Conservation (phyloP, 1,140 invertebrate species). For the Popillia japonica region DNA sequence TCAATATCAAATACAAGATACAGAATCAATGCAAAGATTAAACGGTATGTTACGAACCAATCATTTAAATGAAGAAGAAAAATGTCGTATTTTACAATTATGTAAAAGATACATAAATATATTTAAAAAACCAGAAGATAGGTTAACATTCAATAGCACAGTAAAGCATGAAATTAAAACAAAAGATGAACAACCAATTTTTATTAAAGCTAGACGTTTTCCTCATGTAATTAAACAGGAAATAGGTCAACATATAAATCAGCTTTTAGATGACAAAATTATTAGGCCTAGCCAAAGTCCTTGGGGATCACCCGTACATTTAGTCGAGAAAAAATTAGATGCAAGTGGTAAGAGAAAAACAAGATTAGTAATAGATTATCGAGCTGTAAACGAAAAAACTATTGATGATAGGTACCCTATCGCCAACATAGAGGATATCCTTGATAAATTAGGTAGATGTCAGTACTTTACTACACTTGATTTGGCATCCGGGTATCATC, state of each 20-base stretch:
- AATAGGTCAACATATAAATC: conserved; percentile 2
- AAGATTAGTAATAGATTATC: conserved; percentile 56
- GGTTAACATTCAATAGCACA: conserved; percentile 9
- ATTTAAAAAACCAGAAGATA: conserved; percentile 14
- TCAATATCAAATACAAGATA: conserved; percentile 14
- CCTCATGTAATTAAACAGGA: conserved; percentile 5
- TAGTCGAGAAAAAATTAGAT: conserved; percentile 41
- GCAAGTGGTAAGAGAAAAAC: conserved; percentile 52
- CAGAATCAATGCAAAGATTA: background rate
- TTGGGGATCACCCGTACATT: conserved; percentile 34
- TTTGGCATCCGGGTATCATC: conserved; percentile 30
- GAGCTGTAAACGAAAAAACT: conserved; percentile 55
- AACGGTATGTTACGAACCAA: background rate
- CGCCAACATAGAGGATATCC: conserved; percentile 57
- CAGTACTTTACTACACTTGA: conserved; percentile 32
- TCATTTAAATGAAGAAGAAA: conserved; percentile 25
- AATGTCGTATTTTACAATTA: background rate
- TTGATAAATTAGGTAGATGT: conserved; percentile 26
- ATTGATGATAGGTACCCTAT: conserved; percentile 62
- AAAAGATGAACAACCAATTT: conserved; percentile 29
- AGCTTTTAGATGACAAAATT: background rate
- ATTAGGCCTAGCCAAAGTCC: too few relatives aligned
- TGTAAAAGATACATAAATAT: conserved; percentile 30
- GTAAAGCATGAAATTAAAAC: conserved; percentile 33
- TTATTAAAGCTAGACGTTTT: background rate